phyloP scores from a whole-genome alignment of 2,888 invertebrate species.

The Nomada fabriciana region DNA sequence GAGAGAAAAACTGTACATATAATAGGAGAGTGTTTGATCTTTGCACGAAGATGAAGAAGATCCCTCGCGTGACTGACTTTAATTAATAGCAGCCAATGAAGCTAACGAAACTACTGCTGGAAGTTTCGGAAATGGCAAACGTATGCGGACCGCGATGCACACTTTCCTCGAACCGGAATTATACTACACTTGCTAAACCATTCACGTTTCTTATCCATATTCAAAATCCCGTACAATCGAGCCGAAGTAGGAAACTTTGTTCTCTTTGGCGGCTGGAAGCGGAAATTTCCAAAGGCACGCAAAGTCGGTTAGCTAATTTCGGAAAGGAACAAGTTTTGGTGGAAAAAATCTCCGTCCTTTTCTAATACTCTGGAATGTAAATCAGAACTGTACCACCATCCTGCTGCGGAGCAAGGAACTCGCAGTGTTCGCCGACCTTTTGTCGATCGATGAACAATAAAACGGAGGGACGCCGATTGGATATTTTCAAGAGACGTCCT shows the following conservation, averaged over 20 bases:
- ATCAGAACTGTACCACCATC: neutral
- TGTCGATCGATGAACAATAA: conserved; percentile 35
- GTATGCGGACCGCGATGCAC: no score
- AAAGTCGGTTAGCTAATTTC: conserved; percentile 2
- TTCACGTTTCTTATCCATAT: neutral
- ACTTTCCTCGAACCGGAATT: neutral
- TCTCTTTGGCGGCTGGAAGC: neutral
- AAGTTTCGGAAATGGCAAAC: neutral
- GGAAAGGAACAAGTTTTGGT: neutral
- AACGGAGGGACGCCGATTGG: conserved; percentile 16
- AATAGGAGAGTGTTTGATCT: conserved; percentile 14
- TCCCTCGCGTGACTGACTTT: no score
- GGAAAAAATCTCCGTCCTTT: neutral
- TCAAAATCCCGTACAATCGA: neutral
- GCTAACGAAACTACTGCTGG: no score
- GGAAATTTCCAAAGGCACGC: neutral
- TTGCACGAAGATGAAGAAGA: neutral
- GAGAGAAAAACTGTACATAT: conserved; percentile 35
- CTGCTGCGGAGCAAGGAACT: neutral
- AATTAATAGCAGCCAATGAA: no score
- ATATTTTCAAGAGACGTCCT: conserved; percentile 34
- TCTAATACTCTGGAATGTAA: neutral
- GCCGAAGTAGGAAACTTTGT: neutral
- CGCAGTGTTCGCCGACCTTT: neutral
- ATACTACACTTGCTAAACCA: neutral